Evolutionary conservation across 2,113 vertebrate genomes (phyloP).

Genomic region (Perognathus longimembris): DNA sequence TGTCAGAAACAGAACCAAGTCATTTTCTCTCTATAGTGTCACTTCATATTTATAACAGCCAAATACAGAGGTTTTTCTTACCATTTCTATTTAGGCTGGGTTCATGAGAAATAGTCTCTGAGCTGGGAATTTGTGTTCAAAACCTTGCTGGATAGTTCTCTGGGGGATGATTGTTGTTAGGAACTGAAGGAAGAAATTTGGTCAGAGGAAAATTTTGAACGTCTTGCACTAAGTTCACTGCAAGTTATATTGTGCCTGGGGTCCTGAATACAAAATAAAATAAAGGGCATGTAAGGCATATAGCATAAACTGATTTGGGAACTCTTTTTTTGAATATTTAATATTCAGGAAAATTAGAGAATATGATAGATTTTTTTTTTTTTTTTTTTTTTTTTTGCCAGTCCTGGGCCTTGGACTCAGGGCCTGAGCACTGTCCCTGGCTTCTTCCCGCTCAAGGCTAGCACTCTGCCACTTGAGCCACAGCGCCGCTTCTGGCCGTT

Average conservation of each 20-base stretch:
- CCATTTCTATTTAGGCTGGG: background rate
- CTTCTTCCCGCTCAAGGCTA: too few species aligned
- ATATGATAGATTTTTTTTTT: background rate
- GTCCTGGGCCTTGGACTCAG: too few species aligned
- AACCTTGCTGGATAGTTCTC: background rate
- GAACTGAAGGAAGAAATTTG: background rate
- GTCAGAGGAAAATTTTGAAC: background rate
- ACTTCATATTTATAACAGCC: background rate
- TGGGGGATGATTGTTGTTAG: background rate
- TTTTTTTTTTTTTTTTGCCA: too few species aligned
- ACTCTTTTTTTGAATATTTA: background rate
- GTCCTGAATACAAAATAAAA: background rate
- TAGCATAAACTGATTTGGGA: background rate
- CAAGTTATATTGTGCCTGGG: background rate
- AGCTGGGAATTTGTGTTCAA: background rate
- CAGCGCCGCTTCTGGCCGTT: too few species aligned
- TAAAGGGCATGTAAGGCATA: background rate
- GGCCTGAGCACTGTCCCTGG: too few species aligned
- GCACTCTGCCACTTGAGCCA: too few species aligned
- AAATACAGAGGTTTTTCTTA: background rate
- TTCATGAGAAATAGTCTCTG: background rate
- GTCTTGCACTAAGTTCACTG: background rate
- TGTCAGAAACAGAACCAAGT: background rate
- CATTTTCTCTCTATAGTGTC: background rate
- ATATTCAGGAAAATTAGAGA: background rate